phyloP scores from a whole-genome alignment of 2,797 vertebrate species.

The Chrosomus eos region DNA sequence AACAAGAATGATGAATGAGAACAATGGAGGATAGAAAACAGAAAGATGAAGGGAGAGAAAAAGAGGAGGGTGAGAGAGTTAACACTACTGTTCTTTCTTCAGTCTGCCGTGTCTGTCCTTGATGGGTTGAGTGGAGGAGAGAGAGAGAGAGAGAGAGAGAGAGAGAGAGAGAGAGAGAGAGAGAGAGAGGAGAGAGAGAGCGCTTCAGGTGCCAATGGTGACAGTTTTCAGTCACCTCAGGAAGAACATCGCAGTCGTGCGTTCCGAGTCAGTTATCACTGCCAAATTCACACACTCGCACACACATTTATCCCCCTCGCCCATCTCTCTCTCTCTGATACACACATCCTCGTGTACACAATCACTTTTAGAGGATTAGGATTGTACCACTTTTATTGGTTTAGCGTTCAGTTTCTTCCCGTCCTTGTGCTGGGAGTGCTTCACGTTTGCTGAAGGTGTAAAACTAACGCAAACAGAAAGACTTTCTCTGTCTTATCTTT shows the following conservation, averaged over 20 bases:
- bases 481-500: conserved; percentile 21
- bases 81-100: conserved; percentile 46
- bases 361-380: conserved; percentile 52
- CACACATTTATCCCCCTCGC: conserved; percentile 1
- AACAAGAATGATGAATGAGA: conserved; percentile 50
- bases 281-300: conserved; percentile 45
- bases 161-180: conserved; percentile 31
- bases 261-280: conserved; percentile 57
- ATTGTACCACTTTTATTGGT: conserved; percentile 53
- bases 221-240: conserved; percentile 72
- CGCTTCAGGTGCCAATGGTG: conserved; percentile 70
- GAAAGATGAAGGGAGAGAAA: conserved; percentile 37
- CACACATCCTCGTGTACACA: conserved; percentile 26
- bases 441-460: conserved; percentile 24
- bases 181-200: conserved; percentile 30
- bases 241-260: conserved; percentile 65
- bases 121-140: conserved; percentile 53
- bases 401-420: conserved; percentile 21
- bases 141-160: conserved; percentile 19
- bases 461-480: neutral
- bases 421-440: neutral
- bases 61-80: conserved; percentile 48
- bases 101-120: conserved; percentile 57
- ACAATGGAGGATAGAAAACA: conserved; percentile 46
- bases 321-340: neutral